Evolutionary conservation across 2,113 vertebrate species (phyloP), one percentile per base, ranked within the genome.

Genomic region (Leptobrachium ailaonicum): DNA sequence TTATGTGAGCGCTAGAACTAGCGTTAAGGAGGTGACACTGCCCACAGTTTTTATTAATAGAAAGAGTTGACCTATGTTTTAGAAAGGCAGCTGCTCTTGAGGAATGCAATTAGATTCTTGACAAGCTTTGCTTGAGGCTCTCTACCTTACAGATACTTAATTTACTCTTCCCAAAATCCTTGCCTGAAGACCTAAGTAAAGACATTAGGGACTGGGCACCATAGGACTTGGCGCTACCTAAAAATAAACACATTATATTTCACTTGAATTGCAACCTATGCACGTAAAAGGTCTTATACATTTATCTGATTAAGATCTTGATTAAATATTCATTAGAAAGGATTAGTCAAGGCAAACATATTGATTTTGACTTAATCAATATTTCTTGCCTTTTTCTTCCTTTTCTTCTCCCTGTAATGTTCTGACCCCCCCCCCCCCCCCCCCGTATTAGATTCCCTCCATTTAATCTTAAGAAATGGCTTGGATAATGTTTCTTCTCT

Each of bases 261-360:
- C 67, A 4, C 41, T 42, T 66, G 41, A 45, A 42, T 40, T 40
- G 64, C 66, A 42, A 12, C n/a, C 20, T 70, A 70, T 70, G 3
- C 41, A 58, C 58, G 53, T 60, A 77, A 70, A 77, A 70, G 76
- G 53, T 56, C 41, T 70, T 62, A 77, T 60, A 70, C 58, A 77
- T 60, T 77, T 78, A 78, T 78, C 56, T 78, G 67, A 78, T 78
- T 71, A 78, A 78, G 76, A 62, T 53, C 40, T 78, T 6, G 67
- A 78, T 78, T 66, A 78, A 78, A 78, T 78, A 78, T 71, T 71
- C 76, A 78, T 78, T 78, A 67, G 32, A 71, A 62, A 63, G 56
- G 76, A 78, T 78, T 78, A 78, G 76, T 60, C 67, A 78, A 53
- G 56, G 63, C 76, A 78, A 78, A 78, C 68, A 11, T 78, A 78